Evolutionary conservation across 2,113 vertebrate genomes (phyloP), one percentile per base, ranked within the genome.

Genomic region (Otus sunia): DNA sequence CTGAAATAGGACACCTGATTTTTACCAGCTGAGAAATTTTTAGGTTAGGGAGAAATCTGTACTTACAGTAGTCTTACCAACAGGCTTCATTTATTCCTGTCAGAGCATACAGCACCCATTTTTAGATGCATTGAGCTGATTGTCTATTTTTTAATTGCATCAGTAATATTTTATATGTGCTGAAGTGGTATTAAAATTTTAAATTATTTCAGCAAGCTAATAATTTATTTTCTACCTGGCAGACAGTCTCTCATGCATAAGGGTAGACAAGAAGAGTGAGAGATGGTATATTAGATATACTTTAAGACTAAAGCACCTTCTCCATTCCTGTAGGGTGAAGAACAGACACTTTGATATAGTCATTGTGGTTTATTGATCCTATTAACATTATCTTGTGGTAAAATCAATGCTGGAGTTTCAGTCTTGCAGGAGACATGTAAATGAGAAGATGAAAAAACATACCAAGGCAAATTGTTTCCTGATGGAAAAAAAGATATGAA

Each of bases 371-470:
- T 98, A 98, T 98, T 89, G 98, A 98, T 98, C 96, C 90, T 98
- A 98, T 98, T 98, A 98, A 97, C 97, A 97, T 98, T 98, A 97
- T 97, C 97, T 98, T 97, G 95, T 92, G 92, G 96, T 94, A 82
- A 97, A 96, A 98, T 98, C 97, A 74, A 98, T 98, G 98, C 81
- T 80, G 79, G 88, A 94, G 94, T 96, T 98, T 97, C 84, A 79
- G 97, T 95, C 97, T 98, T 97, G 88, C 76, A 97, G 97, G 97
- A 97, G 86, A 97, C 97, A 94, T 95, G 95, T 97, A 98, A 98
- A 98, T 96, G 96, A 97, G 96, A 95, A 81, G 96, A 95, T 93
- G 93, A 97, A 97, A 95, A 97, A 97, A 92, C 92, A 97, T 88
- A 89, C 82, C 94, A 93, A 97, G 83, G 88, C 77, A 96, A 96